Evolutionary conservation across 2,113 vertebrate species (phyloP), one percentile per base, ranked within the genome.

Genomic region (Cyanoderma ruficeps): DNA sequence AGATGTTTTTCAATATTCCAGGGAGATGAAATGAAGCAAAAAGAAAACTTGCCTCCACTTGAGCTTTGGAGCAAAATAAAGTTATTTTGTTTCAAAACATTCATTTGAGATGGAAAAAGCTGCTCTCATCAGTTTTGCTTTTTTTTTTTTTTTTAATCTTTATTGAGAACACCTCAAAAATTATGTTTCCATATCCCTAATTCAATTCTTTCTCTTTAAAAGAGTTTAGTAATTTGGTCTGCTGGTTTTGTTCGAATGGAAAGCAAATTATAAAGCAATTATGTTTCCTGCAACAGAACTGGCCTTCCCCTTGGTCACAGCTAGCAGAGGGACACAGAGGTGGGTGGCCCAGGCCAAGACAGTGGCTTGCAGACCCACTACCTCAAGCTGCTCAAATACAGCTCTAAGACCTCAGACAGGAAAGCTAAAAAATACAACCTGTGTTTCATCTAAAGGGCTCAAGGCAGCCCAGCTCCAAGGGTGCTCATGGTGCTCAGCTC

Each of bases 51-150:
- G 90, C 93, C 92, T 96, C 79, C 79, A 94, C 82, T 83, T 88
- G 71, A 78, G 90, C 68, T 94, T 75, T 46, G n/a, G 46, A 90
- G 37, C 14, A 86, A 93, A 96, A 85, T 83, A 74, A 85, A 88
- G 79, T 77, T 96, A 90, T 90, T 94, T 96, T 83, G 76, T 94
- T 97, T 96, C 90, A 95, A 97, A 97, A 95, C 93, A 90, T 90
- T 91, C 27, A 71, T 28, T 76, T 2, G 7, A 86, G 41, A 93
- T 83, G 90, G 92, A 90, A 96, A 96, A 95, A 92, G 59, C 92
- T 92, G 52, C 19, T 90, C 71, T 94, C 93, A 78, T 88, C 79
- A 80, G 42, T 72, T 92, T 67, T 49, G 11, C 46, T 11, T 55
- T 59, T 88, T 80, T 53, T 88, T 80, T 53, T 56, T 88, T 77